These are phyloP conservation scores for Coturnix japonica DNA, from an alignment of 2,113 vertebrate species.

Conservation along the genomic window DNA sequence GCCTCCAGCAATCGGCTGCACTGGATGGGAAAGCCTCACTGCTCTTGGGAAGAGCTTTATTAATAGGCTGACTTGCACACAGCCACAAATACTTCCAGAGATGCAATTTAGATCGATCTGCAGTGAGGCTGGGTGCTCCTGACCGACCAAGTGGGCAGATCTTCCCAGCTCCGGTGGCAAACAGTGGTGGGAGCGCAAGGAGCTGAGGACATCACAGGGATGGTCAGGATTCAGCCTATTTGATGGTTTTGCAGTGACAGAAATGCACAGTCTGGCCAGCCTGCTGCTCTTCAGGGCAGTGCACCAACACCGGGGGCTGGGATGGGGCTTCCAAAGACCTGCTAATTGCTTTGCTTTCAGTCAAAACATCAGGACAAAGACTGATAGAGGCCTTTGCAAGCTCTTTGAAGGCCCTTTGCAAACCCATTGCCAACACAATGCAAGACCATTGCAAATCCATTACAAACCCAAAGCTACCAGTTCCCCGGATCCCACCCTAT, in stretches of 20 bases:
- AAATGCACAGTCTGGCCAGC: rapidly evolving
- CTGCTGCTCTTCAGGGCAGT: background rate
- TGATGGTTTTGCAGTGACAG: background rate
- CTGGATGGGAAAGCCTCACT: background rate
- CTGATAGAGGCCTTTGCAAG: background rate
- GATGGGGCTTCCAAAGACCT: rapidly evolving
- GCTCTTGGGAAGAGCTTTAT: background rate
- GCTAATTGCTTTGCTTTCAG: rapidly evolving
- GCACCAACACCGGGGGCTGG: rapidly evolving
- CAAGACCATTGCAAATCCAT: rapidly evolving
- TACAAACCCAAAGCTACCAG: rapidly evolving
- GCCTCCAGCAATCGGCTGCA: background rate
- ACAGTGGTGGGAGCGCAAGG: background rate
- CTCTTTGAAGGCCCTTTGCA: background rate
- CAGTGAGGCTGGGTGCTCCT: background rate
- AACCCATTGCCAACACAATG: rapidly evolving
- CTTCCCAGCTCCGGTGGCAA: background rate
- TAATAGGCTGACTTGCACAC: background rate
- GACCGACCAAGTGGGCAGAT: background rate
- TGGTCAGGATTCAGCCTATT: background rate
- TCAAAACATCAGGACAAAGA: background rate
- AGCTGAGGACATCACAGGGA: rapidly evolving
- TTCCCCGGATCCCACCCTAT: rapidly evolving
- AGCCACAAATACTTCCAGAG: background rate
- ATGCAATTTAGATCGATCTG: background rate